phyloP scores from a whole-genome alignment of 2,797 vertebrate genomes.

The Zalophus californianus region DNA sequence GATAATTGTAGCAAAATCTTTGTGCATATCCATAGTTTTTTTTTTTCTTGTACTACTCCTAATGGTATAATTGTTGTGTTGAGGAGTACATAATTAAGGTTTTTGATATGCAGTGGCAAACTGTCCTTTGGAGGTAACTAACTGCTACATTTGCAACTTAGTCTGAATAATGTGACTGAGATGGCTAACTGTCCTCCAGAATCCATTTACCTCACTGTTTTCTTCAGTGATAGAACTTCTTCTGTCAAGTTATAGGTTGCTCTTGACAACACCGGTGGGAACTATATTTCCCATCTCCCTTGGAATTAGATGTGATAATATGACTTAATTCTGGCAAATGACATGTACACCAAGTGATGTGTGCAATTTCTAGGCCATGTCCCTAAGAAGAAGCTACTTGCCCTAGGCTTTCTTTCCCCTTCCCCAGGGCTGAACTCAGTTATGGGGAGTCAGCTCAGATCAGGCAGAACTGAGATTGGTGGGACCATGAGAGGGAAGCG shows the following conservation, averaged over 20 bases:
- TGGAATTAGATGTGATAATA: background rate
- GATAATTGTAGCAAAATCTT: background rate
- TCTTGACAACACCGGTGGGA: background rate
- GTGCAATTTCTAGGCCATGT: background rate
- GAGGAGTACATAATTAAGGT: background rate
- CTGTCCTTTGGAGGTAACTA: background rate
- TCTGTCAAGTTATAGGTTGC: background rate
- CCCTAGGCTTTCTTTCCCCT: accelerated
- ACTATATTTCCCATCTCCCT: background rate
- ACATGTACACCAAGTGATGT: background rate
- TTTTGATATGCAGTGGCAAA: constrained; percentile 21
- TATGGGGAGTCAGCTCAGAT: background rate
- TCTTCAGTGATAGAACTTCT: background rate
- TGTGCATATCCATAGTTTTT: background rate
- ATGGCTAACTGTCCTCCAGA: background rate
- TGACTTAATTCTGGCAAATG: constrained; percentile 14
- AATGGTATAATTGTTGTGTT: background rate
- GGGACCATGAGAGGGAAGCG: background rate
- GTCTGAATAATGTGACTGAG: background rate
- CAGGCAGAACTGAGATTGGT: background rate
- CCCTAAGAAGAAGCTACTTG: background rate
- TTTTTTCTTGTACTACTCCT: background rate
- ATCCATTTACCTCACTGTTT: background rate
- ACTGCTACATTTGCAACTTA: background rate
- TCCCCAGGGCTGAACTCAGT: background rate